A percentile compares a stretch with the other conserved stretches of the same genome.
phyloP scores from a whole-genome alignment of 2,797 vertebrate species.

The Poeciliopsis infans region DNA sequence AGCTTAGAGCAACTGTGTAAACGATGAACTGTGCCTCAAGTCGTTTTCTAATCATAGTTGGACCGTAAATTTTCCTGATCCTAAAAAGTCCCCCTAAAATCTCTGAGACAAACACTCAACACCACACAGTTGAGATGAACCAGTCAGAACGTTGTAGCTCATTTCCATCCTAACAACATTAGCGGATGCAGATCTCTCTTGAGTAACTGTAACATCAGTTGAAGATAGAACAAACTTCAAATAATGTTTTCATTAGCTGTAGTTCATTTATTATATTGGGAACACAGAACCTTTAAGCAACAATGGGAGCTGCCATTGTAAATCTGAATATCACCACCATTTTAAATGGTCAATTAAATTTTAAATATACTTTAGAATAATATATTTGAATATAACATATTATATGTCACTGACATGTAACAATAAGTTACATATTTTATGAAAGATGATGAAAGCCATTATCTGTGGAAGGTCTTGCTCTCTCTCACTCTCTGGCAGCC shows the following conservation, averaged over 20 bases:
- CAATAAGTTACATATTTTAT: background rate
- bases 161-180: background rate
- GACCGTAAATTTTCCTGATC: background rate
- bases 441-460: background rate
- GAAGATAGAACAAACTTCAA: background rate
- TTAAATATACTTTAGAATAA: background rate
- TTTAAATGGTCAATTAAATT: background rate
- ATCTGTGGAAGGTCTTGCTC: background rate
- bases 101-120: background rate
- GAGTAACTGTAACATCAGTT: background rate
- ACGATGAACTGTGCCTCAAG: background rate
- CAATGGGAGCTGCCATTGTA: background rate
- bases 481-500: background rate
- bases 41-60: background rate
- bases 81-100: background rate
- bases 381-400: too few species aligned
- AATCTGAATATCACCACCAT: background rate
- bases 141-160: background rate
- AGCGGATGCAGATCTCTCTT: background rate
- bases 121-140: background rate
- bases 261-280: background rate
- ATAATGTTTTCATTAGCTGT: background rate
- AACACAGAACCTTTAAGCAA: background rate
- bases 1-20: background rate
- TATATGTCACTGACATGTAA: too few species aligned